Percentiles rank a stretch among this genome's conserved stretches.
Conservation (phyloP, 2,797 vertebrate species). For the Liasis olivaceus region DNA sequence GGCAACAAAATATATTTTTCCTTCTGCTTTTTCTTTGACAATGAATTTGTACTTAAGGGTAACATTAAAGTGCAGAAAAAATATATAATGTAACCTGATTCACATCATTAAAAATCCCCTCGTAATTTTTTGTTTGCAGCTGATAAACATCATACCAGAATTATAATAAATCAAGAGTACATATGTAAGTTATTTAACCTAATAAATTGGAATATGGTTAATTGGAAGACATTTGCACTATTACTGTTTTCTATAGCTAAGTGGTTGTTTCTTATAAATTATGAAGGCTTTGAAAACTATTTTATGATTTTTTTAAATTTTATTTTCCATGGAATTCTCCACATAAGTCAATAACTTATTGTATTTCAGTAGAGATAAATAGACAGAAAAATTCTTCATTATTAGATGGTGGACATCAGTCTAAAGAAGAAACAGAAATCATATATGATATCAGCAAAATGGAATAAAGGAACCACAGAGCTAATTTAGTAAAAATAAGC, state of each 20-base stretch:
- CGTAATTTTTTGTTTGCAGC: background rate
- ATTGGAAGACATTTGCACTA: constrained; percentile 25
- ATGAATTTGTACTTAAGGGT: background rate
- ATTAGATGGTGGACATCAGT: background rate
- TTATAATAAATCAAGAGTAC: background rate
- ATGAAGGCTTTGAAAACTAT: constrained; percentile 5
- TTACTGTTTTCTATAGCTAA: constrained; percentile 15
- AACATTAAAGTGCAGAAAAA: background rate
- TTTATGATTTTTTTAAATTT: background rate
- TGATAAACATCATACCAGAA: constrained; percentile 34
- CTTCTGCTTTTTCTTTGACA: background rate
- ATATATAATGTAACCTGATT: background rate
- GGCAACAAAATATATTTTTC: background rate
- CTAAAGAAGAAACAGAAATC: background rate
- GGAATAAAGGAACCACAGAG: background rate
- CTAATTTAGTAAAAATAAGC: background rate
- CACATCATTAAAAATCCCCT: background rate
- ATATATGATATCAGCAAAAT: background rate
- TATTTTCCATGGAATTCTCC: background rate
- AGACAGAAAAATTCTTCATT: background rate
- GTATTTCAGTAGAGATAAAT: background rate
- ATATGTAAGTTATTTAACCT: constrained; percentile 20
- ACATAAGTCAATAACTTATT: background rate
- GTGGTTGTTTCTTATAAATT: background rate
- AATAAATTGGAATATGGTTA: constrained; percentile 26